Base-by-base conservation (phyloP, 2,797 vertebrate genomes). In the Pseudochromis fuscus region DNA sequence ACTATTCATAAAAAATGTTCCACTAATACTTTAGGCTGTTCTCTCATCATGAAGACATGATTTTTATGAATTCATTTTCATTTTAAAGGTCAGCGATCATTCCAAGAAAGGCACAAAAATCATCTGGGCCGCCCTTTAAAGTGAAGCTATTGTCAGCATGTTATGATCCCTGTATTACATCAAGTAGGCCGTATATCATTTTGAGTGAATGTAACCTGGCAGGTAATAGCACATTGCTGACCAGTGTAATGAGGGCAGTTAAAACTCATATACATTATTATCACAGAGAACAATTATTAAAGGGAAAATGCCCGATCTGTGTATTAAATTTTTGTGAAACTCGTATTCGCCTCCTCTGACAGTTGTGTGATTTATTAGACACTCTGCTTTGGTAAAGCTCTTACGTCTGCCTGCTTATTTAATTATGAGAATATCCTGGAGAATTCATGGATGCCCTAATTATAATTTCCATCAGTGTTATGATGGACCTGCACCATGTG, bases 241-340 rank as follows among this genome's bases (percentile, higher is more conserved):
- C 25, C 25, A 19, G 49, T 63, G 67, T 81, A 70, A 72, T 62
- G 56, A 64, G 16, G 33, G 25, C n/a, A 56, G 50, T 66, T 65
- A 57, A 53, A 33, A 60, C 21, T 42, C 25, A 24, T 46, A n/a
- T 33, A 46, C 31, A 45, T 70, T 60, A 66, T 35, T 71, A 50
- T 73, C 42, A 50, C 16, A 70, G 45, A 53, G 18, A 1, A 33
- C 16, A 24, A 23, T 50, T 60, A 70, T 71, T 46, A 51, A 56
- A 44, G 40, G 45, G 56, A 44, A 23, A 46, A 23, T 5, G 28
- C 60, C 33, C 44, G 18, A 60, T 53, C 5, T 5, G 5, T 56
- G 13, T 37, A 44, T 61, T 38, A 11, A 1, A 44, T 42, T 30
- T 51, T 51, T 23, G 28, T 65, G 12, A 52, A 61, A 67, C 16